These are phyloP conservation scores for Glyphotaelius pellucidus DNA, from an alignment of 2,888 invertebrate species.

Conservation along the genomic window DNA sequence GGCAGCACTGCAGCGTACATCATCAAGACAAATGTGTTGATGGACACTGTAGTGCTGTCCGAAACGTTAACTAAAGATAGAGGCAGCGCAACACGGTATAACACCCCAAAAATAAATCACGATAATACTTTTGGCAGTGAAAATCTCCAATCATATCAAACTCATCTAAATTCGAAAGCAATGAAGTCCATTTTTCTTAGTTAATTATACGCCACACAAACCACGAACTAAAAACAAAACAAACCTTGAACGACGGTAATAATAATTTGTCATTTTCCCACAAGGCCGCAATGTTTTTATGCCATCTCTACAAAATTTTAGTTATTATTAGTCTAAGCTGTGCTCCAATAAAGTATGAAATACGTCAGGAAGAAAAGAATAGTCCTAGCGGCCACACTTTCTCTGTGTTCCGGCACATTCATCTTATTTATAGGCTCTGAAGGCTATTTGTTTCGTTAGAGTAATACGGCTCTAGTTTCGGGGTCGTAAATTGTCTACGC, in stretches of 20 bases:
- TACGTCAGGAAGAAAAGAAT: neutral
- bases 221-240: neutral
- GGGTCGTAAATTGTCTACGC: constrained; percentile 19
- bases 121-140: no score
- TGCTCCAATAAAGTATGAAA: constrained; percentile 32
- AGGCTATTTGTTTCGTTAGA: constrained; percentile 36
- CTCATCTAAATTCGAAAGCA: no score
- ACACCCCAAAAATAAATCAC: no score
- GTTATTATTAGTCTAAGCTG: constrained; percentile 9
- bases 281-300: neutral
- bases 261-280: neutral
- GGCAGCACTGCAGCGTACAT: no score
- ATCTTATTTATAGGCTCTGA: constrained; percentile 37
- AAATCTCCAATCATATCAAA: no score
- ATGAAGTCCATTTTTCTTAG: neutral
- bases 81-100: no score
- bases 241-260: neutral
- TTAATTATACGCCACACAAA: neutral
- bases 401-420: constrained; percentile 40
- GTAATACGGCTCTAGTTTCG: constrained; percentile 36
- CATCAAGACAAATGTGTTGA: no score
- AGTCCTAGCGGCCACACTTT: constrained; percentile 27
- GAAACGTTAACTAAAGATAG: no score
- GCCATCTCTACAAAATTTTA: neutral
- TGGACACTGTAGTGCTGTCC: no score